Evolutionary conservation across 1,140 invertebrate species (phyloP).

Genomic region (Lutraria rhynchaena): DNA sequence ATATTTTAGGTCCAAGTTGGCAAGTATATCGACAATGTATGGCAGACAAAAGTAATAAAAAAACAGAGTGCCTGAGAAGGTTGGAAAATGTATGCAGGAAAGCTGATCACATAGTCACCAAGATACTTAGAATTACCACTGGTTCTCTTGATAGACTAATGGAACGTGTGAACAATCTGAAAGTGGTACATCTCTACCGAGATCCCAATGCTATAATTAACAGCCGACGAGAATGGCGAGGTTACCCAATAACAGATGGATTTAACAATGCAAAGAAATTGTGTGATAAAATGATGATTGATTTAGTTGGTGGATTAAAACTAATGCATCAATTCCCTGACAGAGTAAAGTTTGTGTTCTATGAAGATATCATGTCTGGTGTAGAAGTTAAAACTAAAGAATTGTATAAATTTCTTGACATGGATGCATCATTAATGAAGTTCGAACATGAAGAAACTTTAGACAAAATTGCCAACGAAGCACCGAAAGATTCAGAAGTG

Average conservation of each 20-base stretch:
- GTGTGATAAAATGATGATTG: constrained; percentile 12
- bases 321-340: neutral
- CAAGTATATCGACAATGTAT: neutral
- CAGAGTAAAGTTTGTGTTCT: constrained; percentile 11
- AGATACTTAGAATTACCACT: constrained; percentile 6
- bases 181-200: constrained; percentile 14
- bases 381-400: neutral
- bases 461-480: no score
- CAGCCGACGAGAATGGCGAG: neutral
- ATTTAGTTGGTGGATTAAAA: neutral
- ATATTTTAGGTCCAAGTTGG: constrained; percentile 28
- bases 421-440: neutral
- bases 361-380: constrained; percentile 2
- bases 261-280: neutral
- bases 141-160: neutral
- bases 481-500: no score
- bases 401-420: neutral
- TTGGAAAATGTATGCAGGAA: neutral
- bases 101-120: neutral
- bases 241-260: neutral
- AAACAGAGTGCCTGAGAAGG: neutral
- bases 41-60: neutral
- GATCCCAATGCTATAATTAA: constrained; percentile 19
- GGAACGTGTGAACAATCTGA: neutral
- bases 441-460: neutral